Evolutionary conservation across 2,113 vertebrate species (phyloP), one percentile per base, ranked within the genome.

Genomic region (Elephas maximus): DNA sequence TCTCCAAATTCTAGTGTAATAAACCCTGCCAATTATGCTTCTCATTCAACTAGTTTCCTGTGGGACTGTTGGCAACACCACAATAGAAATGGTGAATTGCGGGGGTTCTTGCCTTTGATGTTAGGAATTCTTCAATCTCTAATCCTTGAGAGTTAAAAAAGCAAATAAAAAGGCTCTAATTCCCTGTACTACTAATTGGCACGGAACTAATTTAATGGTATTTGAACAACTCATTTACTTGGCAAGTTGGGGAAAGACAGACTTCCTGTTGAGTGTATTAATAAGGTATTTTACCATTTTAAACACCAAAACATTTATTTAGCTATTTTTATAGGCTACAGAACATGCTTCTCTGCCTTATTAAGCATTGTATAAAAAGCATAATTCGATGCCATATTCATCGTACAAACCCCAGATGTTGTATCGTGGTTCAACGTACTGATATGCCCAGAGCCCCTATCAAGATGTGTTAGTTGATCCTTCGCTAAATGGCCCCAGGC

Each of bases 191-290:
- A 73, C 78, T 82, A 82, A 63, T 74, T 74, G 93, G 62, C 23
- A 81, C 44, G 41, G 62, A 79, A 71, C 88, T 90, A 90, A 96
- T 45, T 74, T 87, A 82, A 85, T 80, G 86, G 69, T 44, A 60
- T 51, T 73, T 91, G 91, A 77, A 60, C 14, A 67, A 17, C 77
- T 90, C 37, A 63, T 57, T 76, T 94, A 60, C 63, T 77, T 90
- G 63, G 57, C 76, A 76, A 90, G 15, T 65, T 93, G 73, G 20
- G 33, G 65, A 95, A 62, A n/a, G 63, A 90, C 57, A 85, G 21
- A 23, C 44, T 85, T 94, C 44, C 51, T 69, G 41, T 21, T 87
- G 87, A 92, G 33, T 23, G 45, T 69, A 53, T 89, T 77, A 33
- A 88, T 69, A 71, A 62, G 81, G 26, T 26, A 81, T 60, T 8